Percentiles rank a stretch among this genome's conserved stretches.
These are phyloP conservation scores for Bellardia pandia DNA, from an alignment of 2,888 invertebrate genomes.

Conservation along the genomic window DNA sequence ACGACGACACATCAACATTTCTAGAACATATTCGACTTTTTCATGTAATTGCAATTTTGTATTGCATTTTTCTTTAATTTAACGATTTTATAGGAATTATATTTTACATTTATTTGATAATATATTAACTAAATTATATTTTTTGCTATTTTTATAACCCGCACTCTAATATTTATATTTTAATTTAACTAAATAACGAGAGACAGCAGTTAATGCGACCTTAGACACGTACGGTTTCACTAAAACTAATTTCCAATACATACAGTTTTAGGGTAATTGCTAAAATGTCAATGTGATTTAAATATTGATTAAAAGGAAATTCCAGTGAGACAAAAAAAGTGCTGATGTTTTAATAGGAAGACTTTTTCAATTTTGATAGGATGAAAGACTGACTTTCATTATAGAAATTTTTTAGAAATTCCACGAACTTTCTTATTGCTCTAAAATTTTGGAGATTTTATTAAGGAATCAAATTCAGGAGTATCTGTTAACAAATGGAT, in stretches of 20 bases:
- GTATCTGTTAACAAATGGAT: too few species aligned
- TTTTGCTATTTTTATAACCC: slow-evolving; percentile 14
- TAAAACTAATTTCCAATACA: not conserved
- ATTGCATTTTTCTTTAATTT: not conserved
- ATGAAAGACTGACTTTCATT: too few species aligned
- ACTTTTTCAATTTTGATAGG: too few species aligned
- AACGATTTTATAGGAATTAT: not conserved
- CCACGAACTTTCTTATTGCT: too few species aligned
- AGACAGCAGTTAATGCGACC: not conserved
- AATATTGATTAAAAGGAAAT: not conserved
- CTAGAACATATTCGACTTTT: not conserved
- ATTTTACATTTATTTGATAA: slow-evolving; percentile 11
- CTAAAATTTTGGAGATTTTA: too few species aligned
- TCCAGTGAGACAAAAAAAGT: not conserved
- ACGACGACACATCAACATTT: not conserved
- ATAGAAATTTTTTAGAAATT: too few species aligned
- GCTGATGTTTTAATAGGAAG: too few species aligned
- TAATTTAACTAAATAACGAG: slow-evolving; percentile 2
- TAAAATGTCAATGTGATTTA: not conserved
- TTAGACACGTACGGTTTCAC: slow-evolving; percentile 9
- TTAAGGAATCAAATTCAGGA: too few species aligned
- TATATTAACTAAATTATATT: not conserved
- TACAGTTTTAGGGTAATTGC: not conserved
- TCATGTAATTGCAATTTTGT: not conserved
- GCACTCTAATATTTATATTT: slow-evolving; percentile 10